Evolutionary conservation across 2,888 invertebrate species (phyloP).

Genomic region (Maniola hyperantus): DNA sequence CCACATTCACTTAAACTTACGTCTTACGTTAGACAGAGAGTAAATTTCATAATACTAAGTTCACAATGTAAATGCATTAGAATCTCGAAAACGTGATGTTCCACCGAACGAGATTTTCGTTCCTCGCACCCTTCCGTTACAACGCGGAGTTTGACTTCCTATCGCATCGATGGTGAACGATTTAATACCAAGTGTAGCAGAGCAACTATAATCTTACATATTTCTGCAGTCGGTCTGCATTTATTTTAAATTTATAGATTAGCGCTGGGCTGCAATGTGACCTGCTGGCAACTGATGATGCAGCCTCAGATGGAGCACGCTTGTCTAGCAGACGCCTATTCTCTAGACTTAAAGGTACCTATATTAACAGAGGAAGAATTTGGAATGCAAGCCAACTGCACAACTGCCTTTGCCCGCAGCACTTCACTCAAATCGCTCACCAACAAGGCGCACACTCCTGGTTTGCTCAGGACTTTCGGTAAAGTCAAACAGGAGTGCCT

Average conservation of each 20-base stretch:
- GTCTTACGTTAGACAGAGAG: conserved; percentile 39
- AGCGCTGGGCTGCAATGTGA: no score
- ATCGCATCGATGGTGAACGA: neutral
- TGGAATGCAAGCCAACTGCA: no score
- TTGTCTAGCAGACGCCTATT: no score
- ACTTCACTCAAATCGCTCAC: neutral
- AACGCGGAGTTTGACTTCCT: neutral
- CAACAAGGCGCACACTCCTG: conserved; percentile 18
- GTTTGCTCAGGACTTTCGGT: conserved; percentile 21
- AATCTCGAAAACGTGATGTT: conserved; percentile 60
- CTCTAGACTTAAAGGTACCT: no score
- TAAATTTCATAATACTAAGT: conserved; percentile 43
- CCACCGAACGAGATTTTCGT: conserved; percentile 21
- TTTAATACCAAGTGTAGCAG: neutral
- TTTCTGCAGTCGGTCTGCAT: no score
- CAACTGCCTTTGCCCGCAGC: neutral
- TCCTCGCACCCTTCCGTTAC: neutral
- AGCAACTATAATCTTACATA: neutral
- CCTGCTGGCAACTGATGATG: no score
- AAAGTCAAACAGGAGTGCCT: conserved; percentile 23
- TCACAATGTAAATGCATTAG: conserved; percentile 69
- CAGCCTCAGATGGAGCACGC: no score
- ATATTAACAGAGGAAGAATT: no score
- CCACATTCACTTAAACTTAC: conserved; percentile 23
- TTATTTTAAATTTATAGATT: no score